Evolutionary conservation across 2,797 vertebrate species (phyloP), one percentile per base, ranked within the genome.

Genomic region (Pseudochaenichthys georgianus): DNA sequence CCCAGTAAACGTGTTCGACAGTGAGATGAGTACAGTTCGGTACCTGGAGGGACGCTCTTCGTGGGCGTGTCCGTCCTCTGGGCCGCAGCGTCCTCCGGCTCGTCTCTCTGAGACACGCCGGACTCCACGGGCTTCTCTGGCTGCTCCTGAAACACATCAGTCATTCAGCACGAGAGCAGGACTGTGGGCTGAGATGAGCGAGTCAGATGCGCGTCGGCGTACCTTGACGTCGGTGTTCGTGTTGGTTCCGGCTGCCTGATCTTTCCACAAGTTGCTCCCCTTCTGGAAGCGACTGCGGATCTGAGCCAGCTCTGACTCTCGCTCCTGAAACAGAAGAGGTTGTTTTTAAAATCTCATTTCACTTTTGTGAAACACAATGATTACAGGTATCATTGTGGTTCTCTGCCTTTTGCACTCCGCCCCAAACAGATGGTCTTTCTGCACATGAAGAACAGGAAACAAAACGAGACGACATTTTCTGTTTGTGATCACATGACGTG

Each of bases 271-370:
- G 68, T 95, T 90, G 78, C 79, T 95, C 52, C 94, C 94, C 67
- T 93, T 97, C 84, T 98, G 97, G 91, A 97, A 96, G 21, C 96
- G 94, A 82, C 85, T 94, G 50, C 97, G 96, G 66, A 99, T 96
- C 86, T 94, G 94, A 52, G 96, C 95, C 71, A 99, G 95, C 80
- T 99, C 98, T 64, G 92, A 92, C 71, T 99, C 96, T 41, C 98
- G 96, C 82, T 98, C 97, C 98, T 99, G 83, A 71, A 88, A 79
- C 8, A 1, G 15, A 4, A 1, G 1, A 13, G 0, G 9, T 5
- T n/a, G 13, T 7, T n/a, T 15, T 1, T 52, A 15, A 11, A 28
- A 13, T 0, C 1, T 13, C 0, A 1, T 23, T 66, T 53, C 34
- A 34, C 3, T 19, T 0, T 43, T 13, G 3, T 60, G 4, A 19